Evolutionary conservation across 2,113 vertebrate species (phyloP), one percentile per base, ranked within the genome.

Genomic region (Xenopus borealis): DNA sequence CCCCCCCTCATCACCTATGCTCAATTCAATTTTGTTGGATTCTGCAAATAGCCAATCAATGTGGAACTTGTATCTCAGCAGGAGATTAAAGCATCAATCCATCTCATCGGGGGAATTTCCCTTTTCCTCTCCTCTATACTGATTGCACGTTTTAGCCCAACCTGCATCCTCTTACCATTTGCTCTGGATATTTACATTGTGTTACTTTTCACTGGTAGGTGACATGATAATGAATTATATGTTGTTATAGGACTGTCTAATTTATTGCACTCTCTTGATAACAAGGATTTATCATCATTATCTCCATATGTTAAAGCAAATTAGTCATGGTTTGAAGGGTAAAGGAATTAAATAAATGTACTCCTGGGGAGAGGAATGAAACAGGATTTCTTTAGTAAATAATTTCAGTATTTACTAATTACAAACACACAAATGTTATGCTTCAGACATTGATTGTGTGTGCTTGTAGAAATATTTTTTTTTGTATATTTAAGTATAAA

Each of bases 11-110:
- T 81, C 72, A 79, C 64, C 58, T 80, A 79, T 84, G 84, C 87
- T 83, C 80, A 81, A 80, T 81, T 85, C 84, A 85, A 85, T 88
- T 78, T 89, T 86, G 86, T 52, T 67, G 81, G 85, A 78, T 84
- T 79, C 66, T 82, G 44, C 81, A 80, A 72, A 84, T 73, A 85
- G 84, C 72, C 84, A 86, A 87, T 81, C 74, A 83, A 72, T 85
- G 75, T 83, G 71, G 18, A 80, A 79, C 75, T 83, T 79, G 68
- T 30, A 69, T 1, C 1, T 83, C 81, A 1, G 0, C 85, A 82
- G 0, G 2, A 73, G 85, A 2, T 79, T 78, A 81, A 72, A 83
- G 45, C 72, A 80, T 78, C 75, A 58, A 83, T 77, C 67, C 70
- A 66, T 81, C 82, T 83, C 72, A 75, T 30, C 7, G 14, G 78